Percentiles rank a stretch among this genome's conserved stretches.
Evolutionary conservation across 2,113 vertebrate species (phyloP).

Genomic region (Hylia prasina): DNA sequence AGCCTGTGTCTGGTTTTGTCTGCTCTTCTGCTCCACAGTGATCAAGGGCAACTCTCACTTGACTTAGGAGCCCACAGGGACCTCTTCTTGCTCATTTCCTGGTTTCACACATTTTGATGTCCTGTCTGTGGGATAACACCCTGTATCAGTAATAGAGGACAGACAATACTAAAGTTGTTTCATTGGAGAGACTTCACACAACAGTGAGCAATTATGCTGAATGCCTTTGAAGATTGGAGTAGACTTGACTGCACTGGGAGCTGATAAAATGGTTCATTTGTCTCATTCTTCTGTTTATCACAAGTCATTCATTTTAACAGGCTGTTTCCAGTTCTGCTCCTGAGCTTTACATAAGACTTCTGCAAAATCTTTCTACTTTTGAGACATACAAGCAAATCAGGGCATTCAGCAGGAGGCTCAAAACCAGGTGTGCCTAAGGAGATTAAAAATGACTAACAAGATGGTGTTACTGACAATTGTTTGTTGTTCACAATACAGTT

Average conservation of each 20-base stretch:
- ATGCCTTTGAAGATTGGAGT: not conserved
- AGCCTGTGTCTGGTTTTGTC: not conserved
- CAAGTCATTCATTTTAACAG: not conserved
- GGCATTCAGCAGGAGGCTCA: not conserved
- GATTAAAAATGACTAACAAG: not conserved
- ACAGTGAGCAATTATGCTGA: not conserved
- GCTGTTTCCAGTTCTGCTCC: not conserved
- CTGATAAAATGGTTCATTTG: conserved; percentile 34
- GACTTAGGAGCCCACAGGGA: not conserved
- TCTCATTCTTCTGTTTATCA: not conserved
- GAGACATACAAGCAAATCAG: not conserved
- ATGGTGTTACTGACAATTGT: not conserved
- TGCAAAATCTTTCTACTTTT: not conserved
- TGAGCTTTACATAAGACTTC: not conserved
- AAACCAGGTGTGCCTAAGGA: not conserved
- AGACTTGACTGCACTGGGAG: not conserved
- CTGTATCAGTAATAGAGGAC: not conserved
- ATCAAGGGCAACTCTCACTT: not conserved
- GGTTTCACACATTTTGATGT: not conserved
- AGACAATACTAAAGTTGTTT: not conserved
- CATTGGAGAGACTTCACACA: conserved; percentile 2
- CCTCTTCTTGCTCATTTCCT: not conserved
- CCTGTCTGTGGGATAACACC: not conserved
- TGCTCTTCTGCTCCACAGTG: not conserved
- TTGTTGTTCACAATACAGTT: not conserved